Conservation (phyloP, 1,140 invertebrate genomes). For the Bombus sylvicola region DNA sequence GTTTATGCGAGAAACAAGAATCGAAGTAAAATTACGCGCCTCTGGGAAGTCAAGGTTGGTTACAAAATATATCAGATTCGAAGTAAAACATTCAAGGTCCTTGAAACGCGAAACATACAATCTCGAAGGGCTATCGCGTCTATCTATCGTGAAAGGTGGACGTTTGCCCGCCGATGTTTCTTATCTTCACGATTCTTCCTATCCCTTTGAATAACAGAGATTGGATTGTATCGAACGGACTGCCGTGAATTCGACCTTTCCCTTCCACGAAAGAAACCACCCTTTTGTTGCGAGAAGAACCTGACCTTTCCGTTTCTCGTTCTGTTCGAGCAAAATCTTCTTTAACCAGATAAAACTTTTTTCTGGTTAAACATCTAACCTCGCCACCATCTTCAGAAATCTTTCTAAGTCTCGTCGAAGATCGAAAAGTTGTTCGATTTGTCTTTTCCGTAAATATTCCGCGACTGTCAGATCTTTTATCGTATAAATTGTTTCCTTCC, state of each 20-base stretch:
- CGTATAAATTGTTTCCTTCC: conserved; percentile 18
- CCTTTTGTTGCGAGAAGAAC: conserved; percentile 19
- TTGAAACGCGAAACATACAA: neutral
- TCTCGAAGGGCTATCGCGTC: neutral
- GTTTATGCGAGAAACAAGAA: neutral
- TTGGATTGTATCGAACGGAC: conserved; percentile 41
- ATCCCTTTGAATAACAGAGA: conserved; percentile 4
- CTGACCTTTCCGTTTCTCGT: conserved; percentile 23
- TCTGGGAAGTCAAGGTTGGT: neutral
- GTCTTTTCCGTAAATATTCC: neutral
- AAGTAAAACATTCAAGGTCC: conserved; percentile 9
- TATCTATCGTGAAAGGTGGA: conserved; percentile 37
- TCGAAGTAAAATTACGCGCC: too few species aligned
- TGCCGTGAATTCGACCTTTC: conserved; percentile 48
- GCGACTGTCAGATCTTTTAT: neutral
- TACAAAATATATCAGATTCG: neutral
- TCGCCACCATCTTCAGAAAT: neutral
- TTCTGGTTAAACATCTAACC: neutral
- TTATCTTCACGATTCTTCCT: conserved; percentile 18
- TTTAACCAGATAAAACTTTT: too few species aligned
- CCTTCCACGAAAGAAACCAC: neutral
- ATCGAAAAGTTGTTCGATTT: neutral
- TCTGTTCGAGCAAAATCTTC: neutral
- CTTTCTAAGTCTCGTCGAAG: neutral
- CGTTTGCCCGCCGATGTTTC: conserved; percentile 14